These are phyloP conservation scores for Nilaparvata lugens DNA, from an alignment of 1,140 invertebrate genomes.

Conservation along the genomic window DNA sequence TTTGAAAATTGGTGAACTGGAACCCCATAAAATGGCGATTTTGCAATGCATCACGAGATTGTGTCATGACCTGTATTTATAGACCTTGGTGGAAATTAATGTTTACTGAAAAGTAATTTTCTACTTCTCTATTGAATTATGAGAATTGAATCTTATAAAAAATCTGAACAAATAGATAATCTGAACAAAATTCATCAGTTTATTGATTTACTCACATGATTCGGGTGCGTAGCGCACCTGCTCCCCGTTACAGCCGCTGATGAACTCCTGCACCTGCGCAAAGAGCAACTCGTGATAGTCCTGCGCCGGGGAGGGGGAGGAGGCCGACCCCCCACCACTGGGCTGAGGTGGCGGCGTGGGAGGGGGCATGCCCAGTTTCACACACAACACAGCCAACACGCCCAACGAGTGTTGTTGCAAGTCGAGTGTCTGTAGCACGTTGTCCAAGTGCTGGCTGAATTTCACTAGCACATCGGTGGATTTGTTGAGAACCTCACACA, in stretches of 20 bases:
- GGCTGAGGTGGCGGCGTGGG: slow-evolving; percentile 41
- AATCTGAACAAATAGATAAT: no score
- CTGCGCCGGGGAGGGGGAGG: slow-evolving; percentile 7
- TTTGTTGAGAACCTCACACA: slow-evolving; percentile 71
- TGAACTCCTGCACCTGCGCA: slow-evolving; percentile 71
- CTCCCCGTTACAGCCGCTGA: slow-evolving; percentile 72
- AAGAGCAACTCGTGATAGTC: slow-evolving; percentile 41
- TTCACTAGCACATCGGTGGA: slow-evolving; percentile 68
- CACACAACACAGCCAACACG: slow-evolving; percentile 73
- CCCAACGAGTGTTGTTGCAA: slow-evolving; percentile 82
- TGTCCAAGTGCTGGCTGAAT: slow-evolving; percentile 75
- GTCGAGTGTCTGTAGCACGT: slow-evolving; percentile 75
- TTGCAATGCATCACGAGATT: no score
- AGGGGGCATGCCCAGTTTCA: slow-evolving; percentile 41
- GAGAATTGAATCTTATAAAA: no score
- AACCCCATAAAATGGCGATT: no score
- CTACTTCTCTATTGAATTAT: no score
- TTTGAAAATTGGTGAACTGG: no score
- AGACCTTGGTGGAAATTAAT: no score
- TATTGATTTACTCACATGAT: slow-evolving; percentile 56
- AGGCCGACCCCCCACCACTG: slow-evolving; percentile 30
- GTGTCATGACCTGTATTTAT: no score
- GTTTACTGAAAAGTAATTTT: no score
- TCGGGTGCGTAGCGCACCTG: slow-evolving; percentile 78
- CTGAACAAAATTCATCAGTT: no score